Conservation (phyloP, 2,113 vertebrate genomes). For the Mesoclemmys tuberculata region DNA sequence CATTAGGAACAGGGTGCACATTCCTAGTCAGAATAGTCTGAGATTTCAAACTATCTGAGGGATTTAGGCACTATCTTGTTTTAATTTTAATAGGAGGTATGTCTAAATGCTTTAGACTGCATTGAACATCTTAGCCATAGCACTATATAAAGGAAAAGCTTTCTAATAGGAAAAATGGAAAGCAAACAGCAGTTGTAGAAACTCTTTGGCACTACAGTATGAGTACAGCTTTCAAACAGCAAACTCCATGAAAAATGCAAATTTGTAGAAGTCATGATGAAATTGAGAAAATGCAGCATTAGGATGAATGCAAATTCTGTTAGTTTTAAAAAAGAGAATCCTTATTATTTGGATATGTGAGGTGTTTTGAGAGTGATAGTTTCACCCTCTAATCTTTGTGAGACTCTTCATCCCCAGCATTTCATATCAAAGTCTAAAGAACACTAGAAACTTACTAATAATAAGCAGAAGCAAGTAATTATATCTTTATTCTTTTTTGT, state of each 20-base stretch:
- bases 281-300: fast-evolving
- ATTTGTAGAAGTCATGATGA: neutral
- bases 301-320: neutral
- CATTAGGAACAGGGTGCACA: fast-evolving
- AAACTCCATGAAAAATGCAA: too few species aligned
- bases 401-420: neutral
- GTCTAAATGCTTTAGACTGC: neutral
- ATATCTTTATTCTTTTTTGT: neutral
- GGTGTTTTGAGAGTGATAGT: neutral
- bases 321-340: neutral
- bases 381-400: neutral
- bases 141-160: neutral
- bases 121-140: neutral
- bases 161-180: neutral
- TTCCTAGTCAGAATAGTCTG: fast-evolving
- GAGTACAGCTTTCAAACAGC: neutral
- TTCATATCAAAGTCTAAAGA: neutral
- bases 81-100: neutral
- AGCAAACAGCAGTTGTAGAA: neutral
- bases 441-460: too few species aligned
- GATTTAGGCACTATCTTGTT: neutral
- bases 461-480: too few species aligned
- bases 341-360: neutral
- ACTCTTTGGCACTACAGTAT: fast-evolving
- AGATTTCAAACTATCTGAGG: neutral